A percentile compares a stretch with the other conserved stretches of the same genome.
phyloP scores from a whole-genome alignment of 64 coral and sea anemone species.

The Dendrophyllia cribrosa region DNA sequence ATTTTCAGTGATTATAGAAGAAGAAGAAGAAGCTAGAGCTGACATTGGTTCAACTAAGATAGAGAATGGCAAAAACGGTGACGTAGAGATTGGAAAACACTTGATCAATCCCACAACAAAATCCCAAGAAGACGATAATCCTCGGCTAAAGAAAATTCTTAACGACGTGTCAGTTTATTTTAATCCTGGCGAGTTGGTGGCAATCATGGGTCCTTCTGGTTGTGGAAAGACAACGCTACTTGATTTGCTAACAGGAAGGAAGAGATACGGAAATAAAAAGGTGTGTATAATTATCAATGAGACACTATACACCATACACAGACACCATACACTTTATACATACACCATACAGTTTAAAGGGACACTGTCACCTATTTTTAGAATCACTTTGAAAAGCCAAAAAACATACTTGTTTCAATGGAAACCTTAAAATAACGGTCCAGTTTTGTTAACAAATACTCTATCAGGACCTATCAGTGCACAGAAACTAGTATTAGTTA shows the following conservation, averaged over 20 bases:
- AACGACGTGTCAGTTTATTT: constrained; percentile 68
- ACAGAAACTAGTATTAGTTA: no score
- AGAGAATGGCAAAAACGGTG: not conserved
- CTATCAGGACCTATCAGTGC: no score
- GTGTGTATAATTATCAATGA: not conserved
- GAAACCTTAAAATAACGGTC: no score
- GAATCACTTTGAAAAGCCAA: no score
- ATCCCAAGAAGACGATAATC: not conserved
- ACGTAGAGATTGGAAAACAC: not conserved
- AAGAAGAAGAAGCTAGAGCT: not conserved
- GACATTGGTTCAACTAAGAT: no score
- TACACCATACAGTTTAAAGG: no score
- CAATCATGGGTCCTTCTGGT: constrained; percentile 74
- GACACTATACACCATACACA: no score
- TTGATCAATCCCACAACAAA: not conserved
- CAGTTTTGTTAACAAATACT: no score
- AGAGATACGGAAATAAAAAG: constrained; percentile 36
- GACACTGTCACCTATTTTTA: no score
- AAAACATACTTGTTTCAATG: no score
- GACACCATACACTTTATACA: no score
- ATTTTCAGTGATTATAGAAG: no score
- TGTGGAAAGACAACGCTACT: constrained; percentile 69
- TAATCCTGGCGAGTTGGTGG: constrained; percentile 69
- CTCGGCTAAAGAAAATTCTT: constrained; percentile 47
- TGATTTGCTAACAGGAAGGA: constrained; percentile 57